A percentile compares a stretch with the other conserved stretches of the same genome.
Conservation (phyloP, 2,113 vertebrate species). For the Otolemur garnettii region DNA sequence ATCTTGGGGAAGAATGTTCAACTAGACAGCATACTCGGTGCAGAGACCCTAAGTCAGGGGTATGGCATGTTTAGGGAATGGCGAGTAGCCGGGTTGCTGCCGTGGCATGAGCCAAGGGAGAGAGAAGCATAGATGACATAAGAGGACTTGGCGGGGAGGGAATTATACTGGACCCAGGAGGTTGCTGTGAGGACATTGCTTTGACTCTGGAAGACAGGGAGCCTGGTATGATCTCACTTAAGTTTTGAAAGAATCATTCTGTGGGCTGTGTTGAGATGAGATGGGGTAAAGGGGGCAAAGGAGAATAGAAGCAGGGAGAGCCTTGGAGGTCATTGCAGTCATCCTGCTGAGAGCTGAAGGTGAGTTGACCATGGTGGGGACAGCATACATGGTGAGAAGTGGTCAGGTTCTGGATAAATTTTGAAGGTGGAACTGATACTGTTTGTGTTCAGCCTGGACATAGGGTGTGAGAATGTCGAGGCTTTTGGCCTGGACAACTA, state of each 20-base stretch:
- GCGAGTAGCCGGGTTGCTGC: background rate
- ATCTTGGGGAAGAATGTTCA: background rate
- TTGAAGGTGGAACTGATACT: background rate
- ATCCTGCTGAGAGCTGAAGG: background rate
- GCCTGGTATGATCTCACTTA: background rate
- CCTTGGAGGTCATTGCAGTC: background rate
- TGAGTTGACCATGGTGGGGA: background rate
- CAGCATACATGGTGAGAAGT: background rate
- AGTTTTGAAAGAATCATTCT: background rate
- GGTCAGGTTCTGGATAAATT: background rate
- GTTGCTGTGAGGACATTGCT: background rate
- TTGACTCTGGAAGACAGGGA: background rate
- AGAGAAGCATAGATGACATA: background rate
- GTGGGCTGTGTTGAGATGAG: background rate
- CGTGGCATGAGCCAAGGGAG: background rate
- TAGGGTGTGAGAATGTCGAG: background rate
- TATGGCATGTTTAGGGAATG: background rate
- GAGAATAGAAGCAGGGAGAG: background rate
- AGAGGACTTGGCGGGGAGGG: background rate
- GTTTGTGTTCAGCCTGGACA: background rate
- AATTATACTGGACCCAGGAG: background rate
- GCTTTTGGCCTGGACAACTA: background rate
- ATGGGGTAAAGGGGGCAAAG: too few relatives aligned
- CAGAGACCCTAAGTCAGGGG: background rate
- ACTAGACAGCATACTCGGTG: background rate